Percentiles rank a stretch among this genome's conserved stretches.
phyloP scores from a whole-genome alignment of 2,113 vertebrate species.

The Varanus komodoensis region DNA sequence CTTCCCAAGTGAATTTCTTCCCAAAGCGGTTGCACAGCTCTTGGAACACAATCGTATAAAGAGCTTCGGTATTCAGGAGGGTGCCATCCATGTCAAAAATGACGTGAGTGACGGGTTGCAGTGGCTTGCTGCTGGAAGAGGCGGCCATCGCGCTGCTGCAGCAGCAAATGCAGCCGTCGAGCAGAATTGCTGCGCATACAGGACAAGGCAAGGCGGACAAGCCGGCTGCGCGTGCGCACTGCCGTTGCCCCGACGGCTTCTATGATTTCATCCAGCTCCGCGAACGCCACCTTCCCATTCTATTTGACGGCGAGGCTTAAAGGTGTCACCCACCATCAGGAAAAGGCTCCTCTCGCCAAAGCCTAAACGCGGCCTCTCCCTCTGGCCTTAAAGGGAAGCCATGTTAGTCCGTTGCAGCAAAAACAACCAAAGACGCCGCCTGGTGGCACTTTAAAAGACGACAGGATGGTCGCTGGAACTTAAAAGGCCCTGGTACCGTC shows the following conservation, averaged over 20 bases:
- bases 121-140: not conserved
- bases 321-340: not conserved
- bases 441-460: too few relatives aligned
- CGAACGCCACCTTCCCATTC: too few relatives aligned
- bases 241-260: not conserved
- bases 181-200: not conserved
- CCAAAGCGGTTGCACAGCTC: slow-evolving; percentile 85
- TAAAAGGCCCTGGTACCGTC: not conserved
- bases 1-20: slow-evolving; percentile 86
- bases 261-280: not conserved
- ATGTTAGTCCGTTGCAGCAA: too few relatives aligned
- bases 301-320: not conserved
- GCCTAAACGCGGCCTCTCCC: too few relatives aligned
- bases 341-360: too few relatives aligned
- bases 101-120: slow-evolving; percentile 84
- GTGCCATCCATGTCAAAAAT: slow-evolving; percentile 95
- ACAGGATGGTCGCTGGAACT: too few relatives aligned
- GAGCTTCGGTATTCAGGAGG: slow-evolving; percentile 89
- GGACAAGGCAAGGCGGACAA: too few relatives aligned
- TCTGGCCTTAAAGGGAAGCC: too few relatives aligned
- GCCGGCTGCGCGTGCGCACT: not conserved
- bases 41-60: slow-evolving; percentile 85
- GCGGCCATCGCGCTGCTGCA: slow-evolving; percentile 47
- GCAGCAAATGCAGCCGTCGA: not conserved
- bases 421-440: too few relatives aligned